Evolutionary conservation across 2,888 invertebrate genomes (phyloP).

Genomic region (Acanthosepion esculentum): DNA sequence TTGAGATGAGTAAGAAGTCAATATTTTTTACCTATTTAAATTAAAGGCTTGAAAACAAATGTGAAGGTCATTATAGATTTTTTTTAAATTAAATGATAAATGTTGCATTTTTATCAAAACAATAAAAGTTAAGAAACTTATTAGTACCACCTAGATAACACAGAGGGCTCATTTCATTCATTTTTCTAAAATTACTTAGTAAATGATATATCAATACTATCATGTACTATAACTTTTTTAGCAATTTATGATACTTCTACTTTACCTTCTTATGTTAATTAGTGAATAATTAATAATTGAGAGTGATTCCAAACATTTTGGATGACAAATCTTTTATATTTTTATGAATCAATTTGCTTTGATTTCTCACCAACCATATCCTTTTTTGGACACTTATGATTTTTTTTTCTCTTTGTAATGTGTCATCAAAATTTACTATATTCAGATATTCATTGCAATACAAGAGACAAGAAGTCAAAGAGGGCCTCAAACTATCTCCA

Average conservation of each 20-base stretch:
- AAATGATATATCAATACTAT: background rate
- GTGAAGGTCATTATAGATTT: too few species aligned
- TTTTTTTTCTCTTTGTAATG: background rate
- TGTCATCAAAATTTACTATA: background rate
- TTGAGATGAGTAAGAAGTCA: too few species aligned
- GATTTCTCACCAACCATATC: background rate
- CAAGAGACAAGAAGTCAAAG: background rate
- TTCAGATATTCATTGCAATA: background rate
- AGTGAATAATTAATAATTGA: background rate
- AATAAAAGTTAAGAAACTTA: too few species aligned
- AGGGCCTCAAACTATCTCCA: background rate
- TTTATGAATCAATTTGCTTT: background rate
- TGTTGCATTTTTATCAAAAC: too few species aligned
- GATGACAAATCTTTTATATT: background rate
- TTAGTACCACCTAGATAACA: too few species aligned
- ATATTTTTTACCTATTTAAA: too few species aligned
- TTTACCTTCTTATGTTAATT: background rate
- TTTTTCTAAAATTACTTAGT: too few species aligned
- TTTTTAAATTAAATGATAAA: too few species aligned
- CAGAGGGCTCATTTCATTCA: too few species aligned
- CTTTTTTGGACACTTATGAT: background rate
- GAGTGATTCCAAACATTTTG: constrained; percentile 16
- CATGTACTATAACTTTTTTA: background rate
- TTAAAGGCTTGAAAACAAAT: too few species aligned
- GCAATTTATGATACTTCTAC: background rate